These are phyloP conservation scores for Chrysotoxum bicinctum DNA, from an alignment of 2,888 invertebrate genomes.

Conservation along the genomic window DNA sequence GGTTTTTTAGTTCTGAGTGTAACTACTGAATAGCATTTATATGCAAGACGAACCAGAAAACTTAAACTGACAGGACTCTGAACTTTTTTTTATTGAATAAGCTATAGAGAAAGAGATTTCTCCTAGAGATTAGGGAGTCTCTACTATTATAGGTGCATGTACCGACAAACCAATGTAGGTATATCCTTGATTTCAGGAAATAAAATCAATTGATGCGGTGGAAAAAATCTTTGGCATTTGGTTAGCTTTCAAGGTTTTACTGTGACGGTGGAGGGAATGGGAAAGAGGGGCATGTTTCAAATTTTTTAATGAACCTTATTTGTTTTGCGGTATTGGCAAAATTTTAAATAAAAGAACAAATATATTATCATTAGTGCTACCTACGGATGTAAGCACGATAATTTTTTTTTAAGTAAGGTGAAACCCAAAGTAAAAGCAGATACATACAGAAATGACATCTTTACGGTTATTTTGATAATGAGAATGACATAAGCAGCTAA, in stretches of 20 bases:
- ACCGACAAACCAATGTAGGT: not conserved
- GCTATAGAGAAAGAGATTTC: not conserved
- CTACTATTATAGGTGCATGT: not conserved
- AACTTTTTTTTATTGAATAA: not conserved
- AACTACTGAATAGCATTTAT: not conserved
- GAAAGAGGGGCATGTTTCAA: not conserved
- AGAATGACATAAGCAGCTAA: not conserved
- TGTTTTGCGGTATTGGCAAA: slow-evolving; percentile 4
- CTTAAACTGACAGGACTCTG: not conserved
- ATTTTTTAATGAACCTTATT: not conserved
- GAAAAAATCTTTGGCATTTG: slow-evolving; percentile 20
- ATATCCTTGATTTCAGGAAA: not conserved
- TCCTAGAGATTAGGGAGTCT: not conserved
- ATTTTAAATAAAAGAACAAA: slow-evolving; percentile 11
- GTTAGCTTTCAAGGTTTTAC: slow-evolving; percentile 22
- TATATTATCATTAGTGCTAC: not conserved
- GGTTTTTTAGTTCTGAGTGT: slow-evolving; percentile 3
- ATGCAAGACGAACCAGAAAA: not conserved
- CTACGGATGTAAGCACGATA: not conserved
- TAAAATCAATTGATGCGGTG: slow-evolving; percentile 32
- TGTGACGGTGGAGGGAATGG: not conserved
- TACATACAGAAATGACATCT: not conserved
- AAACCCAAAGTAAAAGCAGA: no score
- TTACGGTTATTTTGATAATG: not conserved
- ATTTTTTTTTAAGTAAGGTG: no score